Conservation (phyloP, 2,113 vertebrate species). For the Spea multiplicata region DNA sequence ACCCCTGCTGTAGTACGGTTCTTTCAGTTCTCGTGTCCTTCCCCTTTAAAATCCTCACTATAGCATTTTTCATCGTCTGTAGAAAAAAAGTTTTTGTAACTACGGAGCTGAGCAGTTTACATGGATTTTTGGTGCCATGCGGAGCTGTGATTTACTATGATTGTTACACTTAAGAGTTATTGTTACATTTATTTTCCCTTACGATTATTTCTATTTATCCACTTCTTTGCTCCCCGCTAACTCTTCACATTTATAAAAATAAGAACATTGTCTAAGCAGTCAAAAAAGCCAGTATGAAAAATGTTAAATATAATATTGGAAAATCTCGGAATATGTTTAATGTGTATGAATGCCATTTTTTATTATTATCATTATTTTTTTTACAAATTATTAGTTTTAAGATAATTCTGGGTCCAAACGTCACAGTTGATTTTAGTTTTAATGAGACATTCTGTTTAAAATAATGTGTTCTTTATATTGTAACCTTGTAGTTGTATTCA, state of each 20-base stretch:
- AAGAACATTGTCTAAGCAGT: constrained; percentile 30
- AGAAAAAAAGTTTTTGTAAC: constrained; percentile 24
- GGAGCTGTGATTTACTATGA: constrained; percentile 42
- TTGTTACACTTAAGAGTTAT: constrained; percentile 39
- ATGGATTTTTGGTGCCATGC: constrained; percentile 1
- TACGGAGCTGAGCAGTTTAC: constrained; percentile 17
- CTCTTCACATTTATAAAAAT: constrained; percentile 34
- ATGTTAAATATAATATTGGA: constrained; percentile 9
- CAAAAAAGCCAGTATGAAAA: constrained; percentile 31
- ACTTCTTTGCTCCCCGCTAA: constrained; percentile 37
- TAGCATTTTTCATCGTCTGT: too few relatives aligned
- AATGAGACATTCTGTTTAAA: neutral
- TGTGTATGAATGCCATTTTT: neutral
- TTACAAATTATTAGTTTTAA: neutral
- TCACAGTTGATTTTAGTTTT: neutral
- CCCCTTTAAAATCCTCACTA: too few relatives aligned
- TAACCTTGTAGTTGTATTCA: constrained; percentile 2
- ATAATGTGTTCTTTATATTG: constrained; percentile 4
- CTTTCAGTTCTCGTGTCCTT: too few relatives aligned
- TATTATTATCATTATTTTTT: neutral
- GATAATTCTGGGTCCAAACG: neutral
- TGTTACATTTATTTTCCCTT: constrained; percentile 34
- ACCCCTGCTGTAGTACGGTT: too few relatives aligned
- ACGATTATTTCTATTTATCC: constrained; percentile 40
- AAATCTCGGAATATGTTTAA: neutral